Evolutionary conservation across 1,140 invertebrate genomes (phyloP).

Genomic region (Acyrthosiphon pisum): DNA sequence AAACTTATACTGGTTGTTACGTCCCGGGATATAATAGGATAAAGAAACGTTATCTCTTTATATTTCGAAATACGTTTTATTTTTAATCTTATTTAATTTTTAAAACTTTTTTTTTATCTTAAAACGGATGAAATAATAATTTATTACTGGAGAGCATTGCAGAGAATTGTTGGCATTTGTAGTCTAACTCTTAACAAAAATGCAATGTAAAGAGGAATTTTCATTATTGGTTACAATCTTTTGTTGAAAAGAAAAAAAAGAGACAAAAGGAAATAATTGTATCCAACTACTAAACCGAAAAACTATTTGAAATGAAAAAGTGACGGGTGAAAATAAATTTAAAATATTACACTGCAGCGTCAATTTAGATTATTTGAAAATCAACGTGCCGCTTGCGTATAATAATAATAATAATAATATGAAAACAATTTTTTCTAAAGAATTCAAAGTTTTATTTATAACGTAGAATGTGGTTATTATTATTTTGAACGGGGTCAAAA

Average conservation of each 20-base stretch:
- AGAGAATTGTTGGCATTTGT: neutral
- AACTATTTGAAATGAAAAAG: constrained; percentile 17
- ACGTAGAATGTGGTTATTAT: neutral
- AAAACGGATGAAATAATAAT: constrained; percentile 22
- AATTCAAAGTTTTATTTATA: neutral
- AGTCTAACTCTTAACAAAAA: constrained; percentile 33
- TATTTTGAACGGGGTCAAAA: neutral
- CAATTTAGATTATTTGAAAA: constrained; percentile 5
- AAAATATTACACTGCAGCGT: neutral
- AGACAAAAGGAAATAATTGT: neutral
- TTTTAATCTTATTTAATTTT: constrained; percentile 21
- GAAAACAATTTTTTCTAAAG: neutral
- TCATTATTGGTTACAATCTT: constrained; percentile 10
- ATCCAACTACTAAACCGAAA: neutral
- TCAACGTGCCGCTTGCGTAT: too few relatives aligned
- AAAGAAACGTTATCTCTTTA: constrained; percentile 10
- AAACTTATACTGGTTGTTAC: neutral
- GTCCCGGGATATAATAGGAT: neutral
- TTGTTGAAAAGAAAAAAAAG: neutral
- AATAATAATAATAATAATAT: neutral
- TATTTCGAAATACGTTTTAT: constrained; percentile 21
- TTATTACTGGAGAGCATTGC: neutral
- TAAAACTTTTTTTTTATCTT: constrained; percentile 34
- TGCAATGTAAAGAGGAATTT: constrained; percentile 20
- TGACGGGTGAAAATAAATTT: neutral